These are phyloP conservation scores for Agrotis ipsilon DNA, from an alignment of 2,888 invertebrate genomes.

Conservation along the genomic window DNA sequence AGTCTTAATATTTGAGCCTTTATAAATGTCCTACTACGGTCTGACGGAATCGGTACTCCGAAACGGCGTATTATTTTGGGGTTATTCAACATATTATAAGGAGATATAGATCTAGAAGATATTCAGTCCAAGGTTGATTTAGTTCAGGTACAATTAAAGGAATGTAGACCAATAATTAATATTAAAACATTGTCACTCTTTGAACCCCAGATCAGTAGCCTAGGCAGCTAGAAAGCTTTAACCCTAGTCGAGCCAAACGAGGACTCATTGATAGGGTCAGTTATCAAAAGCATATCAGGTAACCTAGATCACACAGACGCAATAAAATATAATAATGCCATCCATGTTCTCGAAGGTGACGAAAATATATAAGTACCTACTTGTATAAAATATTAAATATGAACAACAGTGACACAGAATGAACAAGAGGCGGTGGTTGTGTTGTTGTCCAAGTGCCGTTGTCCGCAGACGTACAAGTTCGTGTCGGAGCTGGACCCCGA, in stretches of 20 bases:
- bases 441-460: conserved; percentile 1
- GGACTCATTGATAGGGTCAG: background rate
- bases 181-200: background rate
- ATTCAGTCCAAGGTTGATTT: background rate
- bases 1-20: too few relatives aligned
- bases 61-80: too few relatives aligned
- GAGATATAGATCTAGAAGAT: background rate
- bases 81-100: too few relatives aligned
- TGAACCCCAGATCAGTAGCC: background rate
- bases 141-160: too few relatives aligned
- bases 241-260: background rate
- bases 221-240: background rate
- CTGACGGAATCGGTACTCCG: too few relatives aligned
- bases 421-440: background rate
- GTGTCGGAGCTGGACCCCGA: conserved; percentile 87
- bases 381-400: too few relatives aligned
- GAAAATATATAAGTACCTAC: too few relatives aligned
- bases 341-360: background rate
- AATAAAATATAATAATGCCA: conserved; percentile 6
- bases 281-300: background rate
- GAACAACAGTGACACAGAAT: too few relatives aligned
- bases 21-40: too few relatives aligned
- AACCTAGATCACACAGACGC: conserved; percentile 11
- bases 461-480: conserved; percentile 83
- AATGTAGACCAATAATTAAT: too few relatives aligned